Evolutionary conservation across 2,797 vertebrate species (phyloP).

Genomic region (Zalophus californianus): DNA sequence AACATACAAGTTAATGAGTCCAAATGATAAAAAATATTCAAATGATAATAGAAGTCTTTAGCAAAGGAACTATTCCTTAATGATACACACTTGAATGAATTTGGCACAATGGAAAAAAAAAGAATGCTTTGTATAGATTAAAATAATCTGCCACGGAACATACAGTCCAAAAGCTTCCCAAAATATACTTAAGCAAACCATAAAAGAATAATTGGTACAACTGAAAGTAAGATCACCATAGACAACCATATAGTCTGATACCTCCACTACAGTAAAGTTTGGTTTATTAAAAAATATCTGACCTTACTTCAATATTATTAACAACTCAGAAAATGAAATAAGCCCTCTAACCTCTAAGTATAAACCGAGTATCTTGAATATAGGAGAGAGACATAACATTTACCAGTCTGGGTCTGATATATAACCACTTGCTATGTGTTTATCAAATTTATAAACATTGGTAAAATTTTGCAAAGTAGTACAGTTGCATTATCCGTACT

Average conservation of each 20-base stretch:
- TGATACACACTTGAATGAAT: slow-evolving; percentile 38
- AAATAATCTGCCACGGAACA: slow-evolving; percentile 52
- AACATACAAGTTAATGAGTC: slow-evolving; percentile 12
- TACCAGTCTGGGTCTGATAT: background rate
- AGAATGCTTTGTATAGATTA: background rate
- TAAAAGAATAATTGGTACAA: slow-evolving; percentile 5
- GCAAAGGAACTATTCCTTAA: background rate
- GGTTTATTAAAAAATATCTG: slow-evolving; percentile 40
- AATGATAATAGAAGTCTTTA: slow-evolving; percentile 12
- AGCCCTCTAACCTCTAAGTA: slow-evolving; percentile 35
- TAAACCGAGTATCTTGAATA: slow-evolving; percentile 17
- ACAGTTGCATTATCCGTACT: background rate
- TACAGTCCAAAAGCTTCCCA: background rate
- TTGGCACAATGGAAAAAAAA: background rate
- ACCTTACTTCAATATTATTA: background rate
- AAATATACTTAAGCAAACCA: slow-evolving; percentile 15
- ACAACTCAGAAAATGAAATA: slow-evolving; percentile 55
- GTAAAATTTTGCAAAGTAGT: background rate
- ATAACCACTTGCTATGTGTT: background rate
- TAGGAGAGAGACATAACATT: slow-evolving; percentile 15
- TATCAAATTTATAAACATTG: background rate
- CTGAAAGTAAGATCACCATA: background rate
- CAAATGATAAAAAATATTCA: slow-evolving; percentile 56
- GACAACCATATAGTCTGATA: background rate
- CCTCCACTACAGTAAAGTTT: background rate